Evolutionary conservation across 2,888 invertebrate species (phyloP), one percentile per base, ranked within the genome.

Genomic region (Lasioglossum oenotherae): DNA sequence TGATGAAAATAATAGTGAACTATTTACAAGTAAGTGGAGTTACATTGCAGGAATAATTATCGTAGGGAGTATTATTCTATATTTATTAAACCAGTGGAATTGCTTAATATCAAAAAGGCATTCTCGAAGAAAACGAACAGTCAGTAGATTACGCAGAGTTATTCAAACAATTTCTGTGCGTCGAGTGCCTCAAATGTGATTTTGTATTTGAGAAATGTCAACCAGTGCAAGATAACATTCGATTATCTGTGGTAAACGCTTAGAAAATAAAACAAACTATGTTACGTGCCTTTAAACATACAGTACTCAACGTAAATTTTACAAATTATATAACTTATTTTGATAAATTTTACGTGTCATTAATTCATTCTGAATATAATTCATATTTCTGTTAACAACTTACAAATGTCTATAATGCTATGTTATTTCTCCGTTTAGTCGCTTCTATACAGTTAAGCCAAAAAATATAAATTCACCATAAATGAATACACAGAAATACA

Each of bases 101-200:
- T 90, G 84, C 73, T 93, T 93, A 74, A 89, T 92, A 49, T 88
- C 92, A 8, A 95, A 92, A 88, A 92, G 94, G 60, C 92, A 93
- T 87, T 92, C 93, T 12, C 92, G 94, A 71, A 94, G 95, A 90
- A 95, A 94, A 93, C 92, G 94, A 80, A 88, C 93, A 14, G 92
- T 94, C 35, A 92, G 94, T 77, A 92, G 92, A 90, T 87, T 95
- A 80, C 94, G 94, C 53, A 92, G 94, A 88, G 93, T 94, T n/a
- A 94, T 95, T 86, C 95, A 95, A 91, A 93, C 94, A 5, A 93
- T 95, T 80, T 93, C 95, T 73, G 87, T 92, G 74, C 94, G 93
- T 78, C 93, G 94, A 93, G 94, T 95, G 92, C 94, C 94, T 91
- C 93, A 93, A 86, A 93, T 94, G 90, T 95, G 91, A 90, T 78